A percentile compares a stretch with the other conserved stretches of the same genome.
phyloP scores from a whole-genome alignment of 1,140 invertebrate species.

The Ruditapes philippinarum region DNA sequence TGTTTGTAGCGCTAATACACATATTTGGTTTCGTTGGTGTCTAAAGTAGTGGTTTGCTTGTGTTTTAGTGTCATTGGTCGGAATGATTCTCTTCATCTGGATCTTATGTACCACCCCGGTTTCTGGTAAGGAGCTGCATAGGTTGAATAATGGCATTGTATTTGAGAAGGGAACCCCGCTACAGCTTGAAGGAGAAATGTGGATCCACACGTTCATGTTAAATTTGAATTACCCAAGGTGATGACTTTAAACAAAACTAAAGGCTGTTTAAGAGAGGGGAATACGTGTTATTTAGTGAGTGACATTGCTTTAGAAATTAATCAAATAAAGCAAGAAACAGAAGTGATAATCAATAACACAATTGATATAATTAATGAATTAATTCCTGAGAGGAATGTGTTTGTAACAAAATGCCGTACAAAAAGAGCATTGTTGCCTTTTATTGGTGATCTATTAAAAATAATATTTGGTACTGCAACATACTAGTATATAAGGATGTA shows the following conservation, averaged over 20 bases:
- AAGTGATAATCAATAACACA: neutral
- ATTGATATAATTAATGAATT: neutral
- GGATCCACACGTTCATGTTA: no score
- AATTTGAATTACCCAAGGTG: no score
- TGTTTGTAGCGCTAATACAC: neutral
- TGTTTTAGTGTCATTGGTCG: conserved; percentile 5
- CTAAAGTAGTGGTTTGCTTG: neutral
- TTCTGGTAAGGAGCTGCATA: conserved; percentile 49
- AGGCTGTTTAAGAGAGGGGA: neutral
- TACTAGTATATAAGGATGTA: neutral
- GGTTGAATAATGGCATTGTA: conserved; percentile 12
- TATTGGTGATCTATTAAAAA: neutral
- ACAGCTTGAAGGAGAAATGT: no score
- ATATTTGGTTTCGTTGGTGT: neutral
- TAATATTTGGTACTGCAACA: neutral
- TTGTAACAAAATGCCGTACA: neutral
- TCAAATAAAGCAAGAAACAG: conserved; percentile 1
- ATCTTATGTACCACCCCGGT: neutral
- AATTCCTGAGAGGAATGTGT: neutral
- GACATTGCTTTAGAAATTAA: conserved; percentile 15
- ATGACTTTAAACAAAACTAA: no score
- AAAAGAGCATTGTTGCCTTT: neutral
- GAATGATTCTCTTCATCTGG: conserved; percentile 12
- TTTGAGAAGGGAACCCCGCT: neutral
- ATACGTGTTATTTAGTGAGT: neutral